Base-by-base conservation (phyloP, 2,113 vertebrate species). In the Trogon surrucura region DNA sequence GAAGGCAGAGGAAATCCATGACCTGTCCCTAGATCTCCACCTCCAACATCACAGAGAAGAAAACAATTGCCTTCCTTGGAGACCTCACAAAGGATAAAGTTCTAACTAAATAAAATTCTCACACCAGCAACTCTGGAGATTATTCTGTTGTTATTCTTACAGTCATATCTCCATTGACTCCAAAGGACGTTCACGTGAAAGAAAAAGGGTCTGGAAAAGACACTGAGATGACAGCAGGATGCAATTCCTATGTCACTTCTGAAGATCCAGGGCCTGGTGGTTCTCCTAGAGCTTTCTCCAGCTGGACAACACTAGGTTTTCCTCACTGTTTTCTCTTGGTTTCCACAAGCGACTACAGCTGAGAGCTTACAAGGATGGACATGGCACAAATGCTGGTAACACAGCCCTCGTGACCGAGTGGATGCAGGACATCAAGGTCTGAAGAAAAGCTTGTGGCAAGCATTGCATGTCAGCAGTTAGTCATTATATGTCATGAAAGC, bases 11-110 rank as follows among this genome's bases (percentile, higher is more conserved):
- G 65, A 96, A 95, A 84, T 67, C 57, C 53, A 91, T 0, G 5
- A 75, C 57, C 47, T 93, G 48, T 71, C 29, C 26, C 58, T 74
- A 73, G 44, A 67, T 48, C 57, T 92, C 86, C 81, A 81, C 38
- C 73, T 95, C 61, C 70, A 71, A 53, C 72, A 75, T 84, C 80
- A 92, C 80, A 92, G 48, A 89, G 86, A 92, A 71, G 60, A 81
- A 93, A 95, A 92, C 67, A 93, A 91, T 92, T 74, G 56, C 56
- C 51, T 94, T 90, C 64, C 62, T 94, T 83, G 58, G 32, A 92
- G 83, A 80, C 29, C 22, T 91, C 11, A 41, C 48, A 78, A 81
- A 92, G 65, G 78, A 62, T 67, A 80, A 91, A 89, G 30, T 23
- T 79, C 38, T 38, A 74, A 74, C 34, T 89, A 71, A 93, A 84